A percentile compares a stretch with the other conserved stretches of the same genome.
Evolutionary conservation across 2,888 invertebrate genomes (phyloP).

Genomic region (Patella depressa): DNA sequence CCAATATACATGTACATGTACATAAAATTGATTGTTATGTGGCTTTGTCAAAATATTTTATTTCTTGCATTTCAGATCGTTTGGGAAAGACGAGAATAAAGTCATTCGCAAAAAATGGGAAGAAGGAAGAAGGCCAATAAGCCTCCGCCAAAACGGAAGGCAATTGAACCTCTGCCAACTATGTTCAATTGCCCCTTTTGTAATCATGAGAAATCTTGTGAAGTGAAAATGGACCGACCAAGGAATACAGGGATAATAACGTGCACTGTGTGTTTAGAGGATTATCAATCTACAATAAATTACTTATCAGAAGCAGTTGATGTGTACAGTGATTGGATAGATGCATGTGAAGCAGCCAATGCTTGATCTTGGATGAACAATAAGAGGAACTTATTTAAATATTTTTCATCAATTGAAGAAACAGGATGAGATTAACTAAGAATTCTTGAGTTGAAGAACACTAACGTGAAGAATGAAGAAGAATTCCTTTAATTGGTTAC

Average conservation of each 20-base stretch:
- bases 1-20: no score
- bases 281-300: conserved; percentile 96
- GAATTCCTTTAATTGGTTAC: no score
- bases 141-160: conserved; percentile 94
- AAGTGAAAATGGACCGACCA: conserved; percentile 98
- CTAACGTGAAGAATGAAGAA: no score
- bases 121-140: conserved; percentile 96
- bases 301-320: conserved; percentile 96
- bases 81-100: no score
- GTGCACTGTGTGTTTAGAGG: conserved; percentile 95
- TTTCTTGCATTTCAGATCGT: no score
- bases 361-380: background rate
- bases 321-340: conserved; percentile 99
- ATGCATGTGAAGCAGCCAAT: conserved; percentile 97
- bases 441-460: no score
- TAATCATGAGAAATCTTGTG: conserved; percentile 98
- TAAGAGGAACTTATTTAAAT: no score
- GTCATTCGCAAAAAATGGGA: conserved; percentile 79
- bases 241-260: conserved; percentile 94
- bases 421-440: no score
- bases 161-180: conserved; percentile 91
- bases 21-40: no score
- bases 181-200: conserved; percentile 99
- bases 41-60: no score
- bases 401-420: no score